Base-by-base conservation (phyloP, 2,888 invertebrate genomes). In the Acleris holmiana region DNA sequence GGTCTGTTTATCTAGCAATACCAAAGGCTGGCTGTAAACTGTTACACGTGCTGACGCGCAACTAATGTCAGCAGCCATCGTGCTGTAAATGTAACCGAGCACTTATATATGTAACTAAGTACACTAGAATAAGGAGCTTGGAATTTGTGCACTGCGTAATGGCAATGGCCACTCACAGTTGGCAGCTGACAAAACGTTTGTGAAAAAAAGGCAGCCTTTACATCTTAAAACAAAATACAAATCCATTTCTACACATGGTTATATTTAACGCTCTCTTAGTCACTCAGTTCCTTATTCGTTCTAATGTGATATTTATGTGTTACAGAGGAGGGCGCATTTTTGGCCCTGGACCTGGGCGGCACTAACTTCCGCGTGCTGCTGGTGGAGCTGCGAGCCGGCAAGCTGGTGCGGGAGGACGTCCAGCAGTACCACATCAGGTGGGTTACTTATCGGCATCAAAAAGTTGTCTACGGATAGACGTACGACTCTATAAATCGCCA, bases 281-380 rank as follows among this genome's bases (percentile, higher is more conserved):
- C n/a, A n/a, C n/a, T n/a, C n/a, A n/a, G n/a, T n/a, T n/a, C n/a
- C n/a, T n/a, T n/a, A n/a, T n/a, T n/a, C n/a, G n/a, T n/a, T 6
- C 13, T 44, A 25, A 50, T 8, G 15, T 35, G n/a, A 18, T n/a
- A 10, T 13, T 44, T 2, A 10, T 8, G 57, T 46, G 46, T 80
- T 77, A 0, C 79, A 95, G 95, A 96, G 89, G 94, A 94, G 70
- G 97, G 96, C 0, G 91, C 95, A 55, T 97, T 94, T 82, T 84
- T 97, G 71, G 96, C 97, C 2, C 85, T 97, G 71, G 97, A 97
- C 84, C 93, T 97, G 65, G 97, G 97, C 3, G 97, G 97, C 19
- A 97, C 97, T 23, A 96, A 97, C 88, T 96, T 97, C 83, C 93
- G 97, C 10, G 94, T 97, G 15, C 88, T 97, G 23, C 86, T 95